Percentiles rank a stretch among this genome's conserved stretches.
phyloP scores from a whole-genome alignment of 2,113 vertebrate species.

The Cryptotis parvus region DNA sequence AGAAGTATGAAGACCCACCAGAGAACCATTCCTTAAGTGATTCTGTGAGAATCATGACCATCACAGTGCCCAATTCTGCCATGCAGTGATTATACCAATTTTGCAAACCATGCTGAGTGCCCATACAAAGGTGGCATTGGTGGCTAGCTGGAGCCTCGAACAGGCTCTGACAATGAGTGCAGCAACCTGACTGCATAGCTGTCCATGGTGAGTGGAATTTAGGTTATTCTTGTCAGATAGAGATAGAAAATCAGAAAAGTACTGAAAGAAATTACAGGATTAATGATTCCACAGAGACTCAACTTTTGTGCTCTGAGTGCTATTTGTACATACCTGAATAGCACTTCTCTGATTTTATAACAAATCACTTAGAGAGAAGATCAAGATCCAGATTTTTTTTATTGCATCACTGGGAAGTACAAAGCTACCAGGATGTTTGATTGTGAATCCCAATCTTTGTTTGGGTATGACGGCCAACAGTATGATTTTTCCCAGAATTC shows the following conservation, averaged over 20 bases:
- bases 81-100: not conserved
- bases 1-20: not conserved
- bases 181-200: not conserved
- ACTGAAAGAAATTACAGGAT: not conserved
- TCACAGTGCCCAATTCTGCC: not conserved
- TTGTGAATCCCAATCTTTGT: too few species aligned
- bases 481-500: not conserved
- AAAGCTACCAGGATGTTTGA: too few species aligned
- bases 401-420: too few species aligned
- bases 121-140: too few species aligned
- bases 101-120: not conserved
- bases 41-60: not conserved
- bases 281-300: fast-evolving
- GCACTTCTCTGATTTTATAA: not conserved
- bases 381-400: too few species aligned
- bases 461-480: not conserved
- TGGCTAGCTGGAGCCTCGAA: not conserved
- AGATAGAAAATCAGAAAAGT: not conserved
- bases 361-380: too few species aligned
- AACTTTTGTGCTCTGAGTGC: not conserved
- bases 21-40: not conserved
- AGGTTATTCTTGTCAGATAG: not conserved
- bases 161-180: not conserved
- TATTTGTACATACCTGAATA: too few species aligned
- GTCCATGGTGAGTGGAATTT: not conserved